A percentile compares a stretch with the other conserved stretches of the same genome.
phyloP scores from a whole-genome alignment of 1,140 invertebrate species.

The Drosophila orena region DNA sequence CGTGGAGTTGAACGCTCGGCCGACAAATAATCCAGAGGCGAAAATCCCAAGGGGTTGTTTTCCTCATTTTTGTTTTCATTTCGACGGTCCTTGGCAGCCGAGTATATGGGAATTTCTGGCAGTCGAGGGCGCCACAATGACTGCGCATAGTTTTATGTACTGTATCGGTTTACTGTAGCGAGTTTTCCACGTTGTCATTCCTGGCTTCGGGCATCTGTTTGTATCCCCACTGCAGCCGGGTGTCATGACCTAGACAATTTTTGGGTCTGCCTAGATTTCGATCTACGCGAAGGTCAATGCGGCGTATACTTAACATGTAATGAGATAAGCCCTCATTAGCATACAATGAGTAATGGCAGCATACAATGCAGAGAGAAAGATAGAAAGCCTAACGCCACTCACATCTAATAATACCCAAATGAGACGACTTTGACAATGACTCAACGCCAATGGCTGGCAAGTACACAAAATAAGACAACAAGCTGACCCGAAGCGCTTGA shows the following conservation, averaged over 20 bases:
- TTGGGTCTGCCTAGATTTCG: slow-evolving; percentile 38
- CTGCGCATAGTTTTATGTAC: slow-evolving; percentile 82
- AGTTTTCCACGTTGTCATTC: slow-evolving; percentile 48
- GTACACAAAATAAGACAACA: slow-evolving; percentile 11
- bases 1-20: slow-evolving; percentile 66
- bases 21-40: slow-evolving; percentile 51
- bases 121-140: slow-evolving; percentile 67
- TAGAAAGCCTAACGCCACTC: slow-evolving; percentile 29
- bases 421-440: slow-evolving; percentile 38
- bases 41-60: slow-evolving; percentile 69
- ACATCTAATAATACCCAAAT: slow-evolving; percentile 23
- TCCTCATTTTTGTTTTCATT: slow-evolving; percentile 9
- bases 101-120: slow-evolving; percentile 39
- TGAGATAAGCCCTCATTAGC: slow-evolving; percentile 27
- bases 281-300: slow-evolving; percentile 56
- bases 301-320: slow-evolving; percentile 38
- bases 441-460: slow-evolving; percentile 31
- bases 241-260: slow-evolving; percentile 74
- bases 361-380: neutral
- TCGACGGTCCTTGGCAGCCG: slow-evolving; percentile 24
- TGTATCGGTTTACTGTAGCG: slow-evolving; percentile 44
- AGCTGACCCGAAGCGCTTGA: slow-evolving; percentile 23
- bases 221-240: slow-evolving; percentile 45
- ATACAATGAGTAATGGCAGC: slow-evolving; percentile 51
- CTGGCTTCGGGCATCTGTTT: slow-evolving; percentile 24